Percentiles rank a stretch among this genome's conserved stretches.
These are phyloP conservation scores for Tupaia tana DNA, from an alignment of 2,113 vertebrate genomes.

Conservation along the genomic window DNA sequence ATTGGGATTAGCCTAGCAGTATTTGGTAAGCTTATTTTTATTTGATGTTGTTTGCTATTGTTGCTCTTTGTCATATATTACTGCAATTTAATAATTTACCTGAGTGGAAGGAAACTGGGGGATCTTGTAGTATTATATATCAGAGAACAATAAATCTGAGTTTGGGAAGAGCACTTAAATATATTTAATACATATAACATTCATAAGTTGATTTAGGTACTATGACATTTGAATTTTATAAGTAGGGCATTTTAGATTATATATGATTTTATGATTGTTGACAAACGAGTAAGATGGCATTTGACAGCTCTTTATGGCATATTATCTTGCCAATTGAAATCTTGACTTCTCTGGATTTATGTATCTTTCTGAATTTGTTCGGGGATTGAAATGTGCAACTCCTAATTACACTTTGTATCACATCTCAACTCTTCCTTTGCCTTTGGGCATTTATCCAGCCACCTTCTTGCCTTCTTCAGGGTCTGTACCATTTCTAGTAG, in stretches of 20 bases:
- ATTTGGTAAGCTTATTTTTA: slow-evolving; percentile 7
- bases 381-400: not conserved
- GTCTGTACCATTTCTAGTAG: not conserved
- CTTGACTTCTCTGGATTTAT: not conserved
- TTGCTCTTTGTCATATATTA: not conserved
- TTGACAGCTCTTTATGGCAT: not conserved
- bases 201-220: not conserved
- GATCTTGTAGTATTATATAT: not conserved
- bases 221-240: slow-evolving; percentile 11
- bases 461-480: not conserved
- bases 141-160: not conserved
- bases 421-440: not conserved
- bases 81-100: not conserved
- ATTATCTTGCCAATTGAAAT: not conserved
- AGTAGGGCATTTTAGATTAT: slow-evolving; percentile 14
- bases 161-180: slow-evolving; percentile 31
- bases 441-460: not conserved
- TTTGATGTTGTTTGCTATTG: not conserved
- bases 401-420: not conserved
- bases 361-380: not conserved
- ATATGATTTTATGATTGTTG: not conserved
- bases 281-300: not conserved
- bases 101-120: not conserved
- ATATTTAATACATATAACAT: not conserved
- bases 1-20: not conserved